A percentile compares a stretch with the other conserved stretches of the same genome.
phyloP scores from a whole-genome alignment of 1,140 invertebrate species.

The Eciton burchellii region DNA sequence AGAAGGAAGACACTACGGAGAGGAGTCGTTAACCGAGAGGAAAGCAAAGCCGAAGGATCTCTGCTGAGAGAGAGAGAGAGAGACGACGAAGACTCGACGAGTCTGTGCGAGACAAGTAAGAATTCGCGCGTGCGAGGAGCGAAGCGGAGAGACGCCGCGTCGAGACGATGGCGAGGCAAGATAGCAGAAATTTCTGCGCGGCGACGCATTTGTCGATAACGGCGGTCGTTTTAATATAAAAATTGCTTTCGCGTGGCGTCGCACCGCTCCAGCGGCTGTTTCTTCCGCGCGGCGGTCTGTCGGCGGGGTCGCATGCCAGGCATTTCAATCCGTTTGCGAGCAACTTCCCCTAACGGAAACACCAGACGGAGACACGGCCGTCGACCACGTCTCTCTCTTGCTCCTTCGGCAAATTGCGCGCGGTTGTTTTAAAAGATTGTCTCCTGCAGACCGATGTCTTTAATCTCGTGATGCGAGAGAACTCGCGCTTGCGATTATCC shows the following conservation, averaged over 20 bases:
- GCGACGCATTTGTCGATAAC: slow-evolving; percentile 18
- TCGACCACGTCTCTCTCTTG: too few species aligned
- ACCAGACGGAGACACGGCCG: slow-evolving; percentile 29
- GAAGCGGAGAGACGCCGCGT: background rate
- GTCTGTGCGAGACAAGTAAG: background rate
- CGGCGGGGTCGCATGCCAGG: slow-evolving; percentile 42
- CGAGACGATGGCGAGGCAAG: background rate
- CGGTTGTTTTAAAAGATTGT: slow-evolving; percentile 74
- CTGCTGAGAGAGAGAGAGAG: too few species aligned
- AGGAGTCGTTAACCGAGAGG: background rate
- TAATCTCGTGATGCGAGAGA: slow-evolving; percentile 67
- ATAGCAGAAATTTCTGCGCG: slow-evolving; percentile 32
- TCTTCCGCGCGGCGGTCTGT: slow-evolving; percentile 51
- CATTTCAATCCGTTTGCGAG: slow-evolving; percentile 57
- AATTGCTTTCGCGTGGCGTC: slow-evolving; percentile 51
- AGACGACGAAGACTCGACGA: too few species aligned
- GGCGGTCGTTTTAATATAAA: slow-evolving; percentile 56
- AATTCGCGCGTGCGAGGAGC: background rate
- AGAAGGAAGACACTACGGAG: background rate
- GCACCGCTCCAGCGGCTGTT: slow-evolving; percentile 13
- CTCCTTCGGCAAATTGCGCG: slow-evolving; percentile 64
- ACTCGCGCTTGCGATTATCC: background rate
- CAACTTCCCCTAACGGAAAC: slow-evolving; percentile 8
- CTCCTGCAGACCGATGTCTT: slow-evolving; percentile 64
- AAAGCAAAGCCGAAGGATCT: background rate